These are phyloP conservation scores for Rhopalosiphum maidis DNA, from an alignment of 1,140 invertebrate species.

Conservation along the genomic window DNA sequence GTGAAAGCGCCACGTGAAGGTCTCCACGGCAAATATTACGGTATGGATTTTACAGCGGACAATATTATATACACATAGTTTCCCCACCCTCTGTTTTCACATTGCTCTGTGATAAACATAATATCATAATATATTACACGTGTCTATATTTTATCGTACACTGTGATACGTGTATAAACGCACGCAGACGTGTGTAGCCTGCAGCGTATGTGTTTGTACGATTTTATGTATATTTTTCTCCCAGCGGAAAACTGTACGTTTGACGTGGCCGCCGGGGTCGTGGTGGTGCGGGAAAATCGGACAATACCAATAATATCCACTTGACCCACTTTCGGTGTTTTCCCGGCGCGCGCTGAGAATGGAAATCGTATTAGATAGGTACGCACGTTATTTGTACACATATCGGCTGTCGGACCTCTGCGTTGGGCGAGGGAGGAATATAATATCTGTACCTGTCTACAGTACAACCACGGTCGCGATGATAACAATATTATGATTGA, in stretches of 20 bases:
- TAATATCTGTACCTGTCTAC: background rate
- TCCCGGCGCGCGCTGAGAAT: background rate
- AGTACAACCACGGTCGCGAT: background rate
- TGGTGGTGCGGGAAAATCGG: background rate
- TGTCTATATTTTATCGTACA: background rate
- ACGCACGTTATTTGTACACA: background rate
- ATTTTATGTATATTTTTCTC: background rate
- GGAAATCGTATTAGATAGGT: constrained; percentile 22
- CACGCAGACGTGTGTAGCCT: background rate
- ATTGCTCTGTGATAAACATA: background rate
- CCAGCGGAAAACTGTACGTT: background rate
- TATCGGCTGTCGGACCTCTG: no score
- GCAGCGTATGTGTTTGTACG: background rate
- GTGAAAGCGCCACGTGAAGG: constrained; percentile 3
- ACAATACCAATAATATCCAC: constrained; percentile 14
- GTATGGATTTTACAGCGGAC: background rate
- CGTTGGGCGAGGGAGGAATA: background rate
- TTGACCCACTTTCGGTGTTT: constrained; percentile 34
- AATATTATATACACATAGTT: background rate
- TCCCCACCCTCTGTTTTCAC: background rate
- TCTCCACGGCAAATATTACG: background rate
- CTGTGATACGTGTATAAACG: background rate
- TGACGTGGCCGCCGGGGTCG: background rate
- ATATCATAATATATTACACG: background rate
- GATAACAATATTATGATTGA: background rate